These are phyloP conservation scores for Plagodis pulveraria DNA, from an alignment of 2,888 invertebrate species.

Conservation along the genomic window DNA sequence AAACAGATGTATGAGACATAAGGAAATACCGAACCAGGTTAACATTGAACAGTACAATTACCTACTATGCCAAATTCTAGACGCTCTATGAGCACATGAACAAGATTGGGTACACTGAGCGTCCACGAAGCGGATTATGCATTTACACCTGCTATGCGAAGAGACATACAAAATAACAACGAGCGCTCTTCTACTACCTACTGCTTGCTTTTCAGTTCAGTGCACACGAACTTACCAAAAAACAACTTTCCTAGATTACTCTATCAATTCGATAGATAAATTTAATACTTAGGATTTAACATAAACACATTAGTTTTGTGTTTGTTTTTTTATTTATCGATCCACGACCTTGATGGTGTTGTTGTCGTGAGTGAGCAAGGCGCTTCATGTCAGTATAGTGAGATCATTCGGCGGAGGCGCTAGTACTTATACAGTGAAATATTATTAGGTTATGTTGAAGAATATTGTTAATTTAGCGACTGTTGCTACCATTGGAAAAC, in stretches of 20 bases:
- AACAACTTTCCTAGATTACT: conserved; percentile 4
- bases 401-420: conserved; percentile 37
- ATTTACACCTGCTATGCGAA: too few relatives aligned
- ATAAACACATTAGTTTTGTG: conserved; percentile 1
- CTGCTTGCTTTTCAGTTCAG: not conserved
- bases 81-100: too few relatives aligned
- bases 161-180: not conserved
- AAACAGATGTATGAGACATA: too few relatives aligned
- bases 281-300: not conserved
- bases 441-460: conserved; percentile 57
- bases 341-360: conserved; percentile 26
- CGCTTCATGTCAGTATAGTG: conserved; percentile 41
- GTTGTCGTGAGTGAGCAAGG: conserved; percentile 3
- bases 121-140: too few relatives aligned
- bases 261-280: not conserved
- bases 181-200: not conserved
- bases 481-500: conserved; percentile 41
- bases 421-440: conserved; percentile 7
- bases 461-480: conserved; percentile 48
- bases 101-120: too few relatives aligned
- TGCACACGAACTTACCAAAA: not conserved
- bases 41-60: too few relatives aligned
- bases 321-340: conserved; percentile 27
- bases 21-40: too few relatives aligned
- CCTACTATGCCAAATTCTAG: too few relatives aligned